Base-by-base conservation (phyloP, 2,797 vertebrate species). In the Arnoldichthys spilopterus region DNA sequence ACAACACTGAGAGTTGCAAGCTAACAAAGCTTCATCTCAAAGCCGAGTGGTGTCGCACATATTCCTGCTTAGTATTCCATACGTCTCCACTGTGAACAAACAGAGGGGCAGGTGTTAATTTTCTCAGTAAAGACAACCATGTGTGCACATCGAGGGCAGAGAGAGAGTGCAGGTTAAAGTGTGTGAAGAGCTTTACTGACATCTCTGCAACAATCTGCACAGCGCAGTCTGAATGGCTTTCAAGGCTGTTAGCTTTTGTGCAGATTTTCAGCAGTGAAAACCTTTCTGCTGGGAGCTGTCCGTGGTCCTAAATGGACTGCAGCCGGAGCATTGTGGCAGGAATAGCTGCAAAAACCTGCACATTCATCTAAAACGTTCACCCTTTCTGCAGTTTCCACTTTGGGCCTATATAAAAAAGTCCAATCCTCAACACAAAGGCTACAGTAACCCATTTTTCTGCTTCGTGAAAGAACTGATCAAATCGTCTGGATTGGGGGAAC, bases 21-120 rank as follows among this genome's bases (percentile, higher is more conserved):
- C 73, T 62, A 73, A 79, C 69, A 81, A 58, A 47, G 51, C 28
- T 62, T 56, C 40, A 70, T 51, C 16, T 53, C 1, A 68, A 34
- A 68, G 54, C n/a, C 0, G 6, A 13, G 45, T 61, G 40, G 61
- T 51, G 63, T 61, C 43, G 40, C 45, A 70, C 8, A 1, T 43
- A 9, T 18, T 20, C 66, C 77, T 82, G 53, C 49, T 87, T 84
- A 66, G 70, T 74, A 88, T 87, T 84, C 43, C 70, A 77, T 49
- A 79, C 45, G 28, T 76, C 78, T 64, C 72, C 76, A 64, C 18
- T 54, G 45, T 61, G 45, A 76, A 67, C 76, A 62, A 76, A 74
- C 75, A 81, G 22, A 78, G 53, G 53, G 69, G 58, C 78, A 81
- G 59, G 47, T 82, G 70, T 72, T 79, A 34, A 74, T 77, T 74